phyloP scores from a whole-genome alignment of 2,113 vertebrate species.

The Malurus alboscapulatus region DNA sequence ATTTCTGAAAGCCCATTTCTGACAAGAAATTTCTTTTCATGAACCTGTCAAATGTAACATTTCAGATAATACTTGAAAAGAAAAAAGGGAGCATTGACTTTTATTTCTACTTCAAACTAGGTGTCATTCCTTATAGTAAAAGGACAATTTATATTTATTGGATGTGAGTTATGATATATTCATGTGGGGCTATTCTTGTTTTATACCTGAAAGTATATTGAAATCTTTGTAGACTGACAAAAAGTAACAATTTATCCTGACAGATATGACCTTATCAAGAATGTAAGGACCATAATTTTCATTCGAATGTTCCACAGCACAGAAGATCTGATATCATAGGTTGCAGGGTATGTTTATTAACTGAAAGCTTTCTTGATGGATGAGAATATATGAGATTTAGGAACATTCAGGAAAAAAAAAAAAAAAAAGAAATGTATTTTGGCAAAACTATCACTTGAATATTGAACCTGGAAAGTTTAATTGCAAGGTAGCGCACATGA shows the following conservation, averaged over 20 bases:
- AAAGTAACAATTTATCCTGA: slow-evolving; percentile 46
- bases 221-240: slow-evolving; percentile 1
- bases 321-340: slow-evolving; percentile 8
- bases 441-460: slow-evolving; percentile 17
- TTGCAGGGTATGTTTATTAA: slow-evolving; percentile 36
- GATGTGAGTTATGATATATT: background rate
- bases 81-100: background rate
- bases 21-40: background rate
- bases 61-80: background rate
- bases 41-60: background rate
- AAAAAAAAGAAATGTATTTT: background rate
- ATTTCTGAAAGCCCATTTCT: background rate
- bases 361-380: slow-evolving; percentile 8
- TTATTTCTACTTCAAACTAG: slow-evolving; percentile 11
- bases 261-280: slow-evolving; percentile 56
- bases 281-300: slow-evolving; percentile 38
- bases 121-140: slow-evolving; percentile 10
- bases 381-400: background rate
- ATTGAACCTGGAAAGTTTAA: slow-evolving; percentile 38
- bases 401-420: background rate
- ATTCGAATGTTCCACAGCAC: slow-evolving; percentile 34
- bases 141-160: slow-evolving; percentile 31
- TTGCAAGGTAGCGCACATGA: background rate
- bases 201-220: background rate
- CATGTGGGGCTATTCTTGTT: background rate